Evolutionary conservation across 2,113 vertebrate species (phyloP), one percentile per base, ranked within the genome.

Genomic region (Pterocles gutturalis): DNA sequence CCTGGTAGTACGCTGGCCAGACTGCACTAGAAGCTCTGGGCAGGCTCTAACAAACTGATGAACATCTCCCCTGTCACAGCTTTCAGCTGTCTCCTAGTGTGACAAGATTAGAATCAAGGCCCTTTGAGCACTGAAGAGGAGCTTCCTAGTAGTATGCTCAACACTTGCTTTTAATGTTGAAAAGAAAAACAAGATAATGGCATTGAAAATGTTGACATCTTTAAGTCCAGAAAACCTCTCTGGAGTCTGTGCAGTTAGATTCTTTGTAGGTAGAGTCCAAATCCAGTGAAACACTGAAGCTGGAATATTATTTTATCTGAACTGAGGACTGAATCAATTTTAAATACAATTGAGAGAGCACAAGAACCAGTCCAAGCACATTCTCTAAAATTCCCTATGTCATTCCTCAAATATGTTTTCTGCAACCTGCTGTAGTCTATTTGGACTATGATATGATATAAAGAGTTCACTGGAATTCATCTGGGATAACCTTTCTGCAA

Each of bases 321-420:
- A 72, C 28, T 65, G 58, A 82, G 61, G 17, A 60, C 41, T 72
- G 49, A 82, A 91, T 84, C 26, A 92, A 51, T 82, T 79, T 29
- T 34, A 48, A 55, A 81, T 87, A 57, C 84, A 49, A 57, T 19
- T 8, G 53, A 79, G 31, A 83, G 45, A 65, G 38, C 72, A 79
- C 53, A 76, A 87, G n/a, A 95, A 69, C 49, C 24, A 73, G 57
- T 89, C 84, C 36, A 71, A 65, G 53, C 33, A 83, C 29, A 17
- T 87, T 87, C 26, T 82, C 51, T 49, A 72, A 87, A 79, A 57
- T 78, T 91, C 61, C 29, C 22, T 55, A 10, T 79, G 83, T 95
- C 69, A 51, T 89, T 79, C 19, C 66, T 96, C 49, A 92, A 53
- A 61, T 91, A 91, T 81, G 81, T 82, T 90, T 90, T 82, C 65